A percentile compares a stretch with the other conserved stretches of the same genome.
phyloP scores from a whole-genome alignment of 2,113 vertebrate species.

The Catagonus wagneri region DNA sequence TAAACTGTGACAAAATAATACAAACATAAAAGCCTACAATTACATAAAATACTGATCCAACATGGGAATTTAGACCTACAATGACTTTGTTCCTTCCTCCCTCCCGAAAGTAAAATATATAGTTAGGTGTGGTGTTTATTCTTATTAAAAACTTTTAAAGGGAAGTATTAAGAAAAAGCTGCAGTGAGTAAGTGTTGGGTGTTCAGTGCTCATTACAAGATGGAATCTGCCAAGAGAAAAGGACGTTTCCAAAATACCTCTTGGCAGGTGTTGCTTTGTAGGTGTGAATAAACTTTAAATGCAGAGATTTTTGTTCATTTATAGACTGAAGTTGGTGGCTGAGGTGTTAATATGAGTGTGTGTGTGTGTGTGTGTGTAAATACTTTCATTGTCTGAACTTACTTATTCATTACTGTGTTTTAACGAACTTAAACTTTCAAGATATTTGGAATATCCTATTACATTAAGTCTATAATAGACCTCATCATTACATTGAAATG shows the following conservation, averaged over 20 bases:
- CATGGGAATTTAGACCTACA: not conserved
- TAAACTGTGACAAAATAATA: constrained; percentile 19
- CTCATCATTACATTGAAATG: not conserved
- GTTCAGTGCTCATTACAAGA: not conserved
- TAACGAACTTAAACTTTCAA: not conserved
- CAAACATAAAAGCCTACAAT: not conserved
- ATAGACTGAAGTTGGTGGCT: not conserved
- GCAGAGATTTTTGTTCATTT: not conserved
- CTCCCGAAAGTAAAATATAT: not conserved
- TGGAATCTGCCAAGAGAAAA: not conserved
- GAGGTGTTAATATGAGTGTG: not conserved
- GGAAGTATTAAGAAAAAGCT: not conserved
- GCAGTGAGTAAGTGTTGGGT: not conserved
- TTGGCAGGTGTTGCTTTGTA: not conserved
- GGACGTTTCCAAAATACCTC: not conserved
- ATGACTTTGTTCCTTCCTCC: not conserved
- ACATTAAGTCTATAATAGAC: not conserved
- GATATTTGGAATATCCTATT: not conserved
- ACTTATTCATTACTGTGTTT: not conserved
- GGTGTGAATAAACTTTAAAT: not conserved
- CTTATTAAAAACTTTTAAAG: not conserved
- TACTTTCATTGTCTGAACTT: not conserved
- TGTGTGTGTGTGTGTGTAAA: not conserved
- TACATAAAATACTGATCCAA: not conserved
- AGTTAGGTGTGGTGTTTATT: not conserved